These are phyloP conservation scores for Tetragonula clypearis DNA, from an alignment of 1,140 invertebrate species.

Conservation along the genomic window DNA sequence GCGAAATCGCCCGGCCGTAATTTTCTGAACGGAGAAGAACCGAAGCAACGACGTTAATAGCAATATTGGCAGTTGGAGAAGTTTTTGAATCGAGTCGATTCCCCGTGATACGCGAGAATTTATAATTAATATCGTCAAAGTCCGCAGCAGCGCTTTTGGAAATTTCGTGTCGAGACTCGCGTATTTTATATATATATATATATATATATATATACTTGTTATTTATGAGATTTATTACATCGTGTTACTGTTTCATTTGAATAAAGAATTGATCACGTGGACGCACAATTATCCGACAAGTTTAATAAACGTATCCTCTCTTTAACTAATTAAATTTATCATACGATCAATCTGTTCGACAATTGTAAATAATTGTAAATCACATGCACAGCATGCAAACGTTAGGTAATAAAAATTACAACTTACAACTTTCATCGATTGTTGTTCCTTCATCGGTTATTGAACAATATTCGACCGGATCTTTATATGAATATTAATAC, in stretches of 20 bases:
- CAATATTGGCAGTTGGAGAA: not conserved
- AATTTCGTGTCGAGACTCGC: not conserved
- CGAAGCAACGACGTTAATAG: not conserved
- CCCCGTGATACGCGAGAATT: not conserved
- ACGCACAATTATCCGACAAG: not conserved
- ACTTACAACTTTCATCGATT: not conserved
- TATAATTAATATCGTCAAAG: constrained; percentile 8
- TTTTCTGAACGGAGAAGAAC: not conserved
- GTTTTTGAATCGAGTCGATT: not conserved
- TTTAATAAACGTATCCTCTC: not conserved
- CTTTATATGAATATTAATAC: not conserved
- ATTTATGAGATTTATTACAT: not conserved
- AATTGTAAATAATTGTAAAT: not conserved
- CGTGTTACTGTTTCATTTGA: not conserved
- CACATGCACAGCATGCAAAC: not conserved
- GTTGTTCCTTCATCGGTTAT: not conserved
- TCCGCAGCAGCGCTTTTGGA: not conserved
- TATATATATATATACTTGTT: too few relatives aligned
- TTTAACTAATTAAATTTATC: not conserved
- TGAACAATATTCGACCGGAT: not conserved
- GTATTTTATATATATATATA: not conserved
- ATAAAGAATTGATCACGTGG: not conserved
- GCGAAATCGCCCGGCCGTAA: not conserved
- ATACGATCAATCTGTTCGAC: not conserved
- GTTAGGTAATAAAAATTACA: not conserved